Percentiles rank a stretch among this genome's conserved stretches.
phyloP scores from a whole-genome alignment of 2,797 vertebrate species.

The Coccyzus lansbergi region DNA sequence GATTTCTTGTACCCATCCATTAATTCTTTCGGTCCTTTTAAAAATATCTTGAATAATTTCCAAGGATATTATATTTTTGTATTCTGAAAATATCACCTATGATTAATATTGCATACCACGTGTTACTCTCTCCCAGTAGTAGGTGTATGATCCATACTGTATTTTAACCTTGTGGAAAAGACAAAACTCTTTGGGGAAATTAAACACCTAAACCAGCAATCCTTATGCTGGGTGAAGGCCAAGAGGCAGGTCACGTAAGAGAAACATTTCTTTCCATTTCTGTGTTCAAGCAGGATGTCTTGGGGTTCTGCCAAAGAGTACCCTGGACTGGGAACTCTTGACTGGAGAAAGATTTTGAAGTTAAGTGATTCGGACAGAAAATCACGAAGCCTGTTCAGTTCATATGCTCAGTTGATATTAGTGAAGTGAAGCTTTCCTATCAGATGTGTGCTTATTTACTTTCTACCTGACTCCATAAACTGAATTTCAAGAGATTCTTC shows the following conservation, averaged over 20 bases:
- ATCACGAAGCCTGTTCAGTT: not conserved
- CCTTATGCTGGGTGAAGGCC: not conserved
- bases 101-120: slow-evolving; percentile 19
- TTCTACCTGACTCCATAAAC: not conserved
- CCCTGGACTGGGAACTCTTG: slow-evolving; percentile 24
- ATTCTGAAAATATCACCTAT: slow-evolving; percentile 1
- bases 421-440: not conserved
- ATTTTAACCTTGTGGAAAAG: slow-evolving; percentile 41
- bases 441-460: not conserved
- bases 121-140: not conserved
- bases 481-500: not conserved
- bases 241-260: not conserved
- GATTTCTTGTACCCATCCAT: not conserved
- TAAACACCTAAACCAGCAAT: not conserved
- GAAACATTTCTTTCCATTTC: not conserved
- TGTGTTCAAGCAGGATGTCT: slow-evolving; percentile 19
- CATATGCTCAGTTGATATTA: not conserved
- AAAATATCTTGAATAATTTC: slow-evolving; percentile 21
- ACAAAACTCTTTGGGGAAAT: not conserved
- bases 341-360: slow-evolving; percentile 2
- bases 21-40: not conserved
- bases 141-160: slow-evolving; percentile 11
- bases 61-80: not conserved
- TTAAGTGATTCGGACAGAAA: slow-evolving; percentile 39
- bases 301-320: slow-evolving; percentile 37